Percentiles rank a stretch among this genome's conserved stretches.
Conservation (phyloP, 2,888 invertebrate genomes). For the Athalia rosae region DNA sequence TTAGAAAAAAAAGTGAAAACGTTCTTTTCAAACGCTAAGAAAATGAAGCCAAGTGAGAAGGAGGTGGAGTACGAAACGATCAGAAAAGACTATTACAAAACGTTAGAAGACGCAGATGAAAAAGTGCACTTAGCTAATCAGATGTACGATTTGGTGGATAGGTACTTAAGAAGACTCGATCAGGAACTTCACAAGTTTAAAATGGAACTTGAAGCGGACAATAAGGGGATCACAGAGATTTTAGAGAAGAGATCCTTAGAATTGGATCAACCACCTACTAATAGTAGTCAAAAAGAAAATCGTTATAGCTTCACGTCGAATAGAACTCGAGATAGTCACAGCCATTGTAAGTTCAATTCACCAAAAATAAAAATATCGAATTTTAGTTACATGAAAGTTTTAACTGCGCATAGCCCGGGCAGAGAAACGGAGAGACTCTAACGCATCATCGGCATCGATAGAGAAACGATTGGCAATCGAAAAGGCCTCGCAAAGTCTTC, state of each 20-base stretch:
- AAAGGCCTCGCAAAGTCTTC: constrained; percentile 67
- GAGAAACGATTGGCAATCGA: constrained; percentile 75
- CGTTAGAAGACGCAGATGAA: constrained; percentile 96
- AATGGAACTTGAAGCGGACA: constrained; percentile 98
- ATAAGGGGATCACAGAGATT: constrained; percentile 97
- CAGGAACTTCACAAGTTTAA: constrained; percentile 97
- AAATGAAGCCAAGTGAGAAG: constrained; percentile 83
- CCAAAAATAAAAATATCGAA: no score
- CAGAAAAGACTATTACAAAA: constrained; percentile 91
- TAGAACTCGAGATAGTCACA: constrained; percentile 71
- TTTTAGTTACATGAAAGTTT: constrained; percentile 22
- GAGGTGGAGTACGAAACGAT: constrained; percentile 91
- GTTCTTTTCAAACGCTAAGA: constrained; percentile 90
- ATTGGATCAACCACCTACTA: constrained; percentile 82
- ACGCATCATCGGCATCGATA: constrained; percentile 74
- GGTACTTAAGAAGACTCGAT: constrained; percentile 92
- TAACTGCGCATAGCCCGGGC: constrained; percentile 74
- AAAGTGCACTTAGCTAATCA: constrained; percentile 96
- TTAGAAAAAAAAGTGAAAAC: constrained; percentile 91
- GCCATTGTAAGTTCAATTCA: constrained; percentile 65
- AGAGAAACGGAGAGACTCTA: constrained; percentile 86
- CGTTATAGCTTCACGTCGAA: constrained; percentile 77
- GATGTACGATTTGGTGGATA: constrained; percentile 95
- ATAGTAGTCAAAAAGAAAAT: constrained; percentile 89
- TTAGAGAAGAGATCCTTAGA: constrained; percentile 95